phyloP scores from a whole-genome alignment of 2,113 vertebrate genomes.

The sheep (Ovis aries) region DNA sequence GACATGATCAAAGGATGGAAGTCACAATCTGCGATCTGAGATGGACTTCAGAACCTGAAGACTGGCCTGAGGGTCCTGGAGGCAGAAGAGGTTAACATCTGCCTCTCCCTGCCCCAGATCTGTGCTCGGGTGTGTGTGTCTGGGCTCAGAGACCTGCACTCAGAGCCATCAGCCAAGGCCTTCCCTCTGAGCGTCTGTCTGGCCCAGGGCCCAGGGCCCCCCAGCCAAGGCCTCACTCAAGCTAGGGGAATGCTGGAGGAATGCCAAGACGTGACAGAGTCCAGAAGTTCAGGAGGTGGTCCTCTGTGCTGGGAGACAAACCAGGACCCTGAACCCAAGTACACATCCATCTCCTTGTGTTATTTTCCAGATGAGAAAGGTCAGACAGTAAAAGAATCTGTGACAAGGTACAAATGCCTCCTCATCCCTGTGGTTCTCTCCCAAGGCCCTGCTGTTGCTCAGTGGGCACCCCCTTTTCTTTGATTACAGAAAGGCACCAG shows the following conservation, averaged over 20 bases:
- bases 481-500: background rate
- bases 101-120: accelerated
- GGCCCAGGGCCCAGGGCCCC: background rate
- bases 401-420: background rate
- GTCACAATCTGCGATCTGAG: background rate
- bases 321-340: background rate
- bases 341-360: background rate
- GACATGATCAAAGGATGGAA: background rate
- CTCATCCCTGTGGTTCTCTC: background rate
- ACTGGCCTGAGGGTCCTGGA: background rate
- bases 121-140: background rate
- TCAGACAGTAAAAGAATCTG: background rate
- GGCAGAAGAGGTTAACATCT: background rate
- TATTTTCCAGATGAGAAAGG: constrained; percentile 24
- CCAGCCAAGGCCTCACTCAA: background rate
- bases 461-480: background rate
- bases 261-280: background rate
- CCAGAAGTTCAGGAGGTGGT: background rate
- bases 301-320: background rate
- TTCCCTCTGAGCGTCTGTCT: background rate
- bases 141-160: background rate
- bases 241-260: background rate
- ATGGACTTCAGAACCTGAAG: background rate
- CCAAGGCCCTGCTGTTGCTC: background rate
- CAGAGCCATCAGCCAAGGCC: background rate